Conservation (phyloP, 2,113 vertebrate species). For the Climacteris rufus region DNA sequence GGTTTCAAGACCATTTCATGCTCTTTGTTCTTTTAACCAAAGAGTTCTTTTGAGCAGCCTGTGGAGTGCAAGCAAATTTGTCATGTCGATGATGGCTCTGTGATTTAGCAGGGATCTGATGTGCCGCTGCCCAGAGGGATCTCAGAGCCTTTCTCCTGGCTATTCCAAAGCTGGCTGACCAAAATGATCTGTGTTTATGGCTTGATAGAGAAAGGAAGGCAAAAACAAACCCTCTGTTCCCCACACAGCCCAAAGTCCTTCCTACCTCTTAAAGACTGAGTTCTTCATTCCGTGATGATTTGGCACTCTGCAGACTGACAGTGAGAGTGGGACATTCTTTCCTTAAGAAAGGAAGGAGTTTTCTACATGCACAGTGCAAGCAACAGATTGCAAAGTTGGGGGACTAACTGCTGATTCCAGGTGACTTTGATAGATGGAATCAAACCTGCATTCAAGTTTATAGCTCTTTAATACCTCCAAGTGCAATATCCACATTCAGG, state of each 20-base stretch:
- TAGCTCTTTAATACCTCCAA: not conserved
- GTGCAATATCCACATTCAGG: not conserved
- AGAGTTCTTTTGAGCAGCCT: not conserved
- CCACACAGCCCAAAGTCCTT: not conserved
- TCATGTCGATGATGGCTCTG: not conserved
- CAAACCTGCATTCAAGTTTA: not conserved
- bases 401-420: not conserved
- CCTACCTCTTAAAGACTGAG: not conserved
- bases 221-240: not conserved
- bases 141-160: not conserved
- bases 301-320: not conserved
- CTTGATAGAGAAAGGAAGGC: not conserved
- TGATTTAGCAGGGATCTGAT: not conserved
- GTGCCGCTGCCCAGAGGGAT: not conserved
- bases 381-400: not conserved
- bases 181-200: not conserved
- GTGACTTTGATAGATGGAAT: not conserved
- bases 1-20: not conserved
- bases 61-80: not conserved
- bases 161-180: not conserved
- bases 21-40: conserved; percentile 17
- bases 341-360: not conserved
- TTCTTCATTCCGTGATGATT: not conserved
- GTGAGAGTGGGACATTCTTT: not conserved
- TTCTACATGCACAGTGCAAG: not conserved